Conservation (phyloP, 1,140 invertebrate genomes). For the Drosophila bocki region DNA sequence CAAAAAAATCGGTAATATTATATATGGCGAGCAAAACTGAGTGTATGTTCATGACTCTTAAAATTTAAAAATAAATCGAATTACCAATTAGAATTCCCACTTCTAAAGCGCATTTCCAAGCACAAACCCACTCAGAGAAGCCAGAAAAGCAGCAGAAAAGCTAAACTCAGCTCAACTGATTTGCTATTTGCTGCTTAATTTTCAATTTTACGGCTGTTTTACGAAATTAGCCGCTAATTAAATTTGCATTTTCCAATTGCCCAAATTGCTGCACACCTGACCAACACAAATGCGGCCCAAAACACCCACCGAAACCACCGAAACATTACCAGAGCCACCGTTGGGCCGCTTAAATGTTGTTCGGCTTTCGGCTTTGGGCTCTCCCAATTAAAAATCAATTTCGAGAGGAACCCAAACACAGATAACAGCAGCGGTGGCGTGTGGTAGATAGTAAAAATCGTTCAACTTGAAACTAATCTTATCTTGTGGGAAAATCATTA, state of each 20-base stretch:
- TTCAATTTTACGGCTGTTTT: slow-evolving; percentile 39
- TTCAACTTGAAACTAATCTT: slow-evolving; percentile 6
- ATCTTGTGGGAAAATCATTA: slow-evolving; percentile 7
- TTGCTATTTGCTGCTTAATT: slow-evolving; percentile 16
- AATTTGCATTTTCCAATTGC: slow-evolving; percentile 42
- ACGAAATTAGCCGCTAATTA: slow-evolving; percentile 39
- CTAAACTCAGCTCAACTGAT: background rate
- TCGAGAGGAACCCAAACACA: background rate
- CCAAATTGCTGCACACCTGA: slow-evolving; percentile 31
- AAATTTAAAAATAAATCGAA: no score
- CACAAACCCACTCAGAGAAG: background rate
- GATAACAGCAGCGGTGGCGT: slow-evolving; percentile 21
- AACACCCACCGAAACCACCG: slow-evolving; percentile 14
- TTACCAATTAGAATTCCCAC: background rate
- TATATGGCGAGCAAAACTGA: no score
- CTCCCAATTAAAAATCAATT: slow-evolving; percentile 38
- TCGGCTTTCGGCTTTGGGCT: slow-evolving; percentile 38
- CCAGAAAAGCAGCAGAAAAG: background rate
- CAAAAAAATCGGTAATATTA: no score
- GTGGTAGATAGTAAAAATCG: background rate
- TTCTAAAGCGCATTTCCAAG: background rate
- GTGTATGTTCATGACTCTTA: no score
- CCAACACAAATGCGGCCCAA: background rate
- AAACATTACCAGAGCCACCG: slow-evolving; percentile 21
- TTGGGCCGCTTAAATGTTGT: slow-evolving; percentile 28